Percentiles rank a stretch among this genome's conserved stretches.
Evolutionary conservation across 2,797 vertebrate genomes (phyloP).

Genomic region (Tokudaia muenninki): DNA sequence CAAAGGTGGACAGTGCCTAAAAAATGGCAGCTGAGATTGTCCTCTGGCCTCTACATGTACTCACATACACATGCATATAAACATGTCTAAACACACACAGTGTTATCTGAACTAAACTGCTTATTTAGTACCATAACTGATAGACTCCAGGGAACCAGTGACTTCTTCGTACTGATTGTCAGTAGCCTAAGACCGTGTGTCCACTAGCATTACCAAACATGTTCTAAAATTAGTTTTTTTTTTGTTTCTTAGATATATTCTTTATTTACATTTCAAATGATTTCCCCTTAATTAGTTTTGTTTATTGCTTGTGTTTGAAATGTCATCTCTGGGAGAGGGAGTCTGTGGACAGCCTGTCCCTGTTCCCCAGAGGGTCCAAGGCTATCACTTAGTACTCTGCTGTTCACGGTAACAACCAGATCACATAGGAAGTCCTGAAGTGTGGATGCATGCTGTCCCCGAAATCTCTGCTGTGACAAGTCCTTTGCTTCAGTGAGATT

Average conservation of each 20-base stretch:
- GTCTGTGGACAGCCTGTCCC: background rate
- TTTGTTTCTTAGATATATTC: too few relatives aligned
- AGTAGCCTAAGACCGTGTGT: background rate
- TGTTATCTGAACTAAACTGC: background rate
- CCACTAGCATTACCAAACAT: background rate
- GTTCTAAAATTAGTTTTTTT: background rate
- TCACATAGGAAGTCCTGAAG: background rate
- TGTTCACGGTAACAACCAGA: background rate
- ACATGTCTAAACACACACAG: background rate
- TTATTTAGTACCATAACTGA: rapidly evolving
- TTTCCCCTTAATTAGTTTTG: background rate
- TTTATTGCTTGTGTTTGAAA: background rate
- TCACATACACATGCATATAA: background rate
- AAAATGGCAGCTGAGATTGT: background rate
- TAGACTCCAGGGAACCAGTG: rapidly evolving
- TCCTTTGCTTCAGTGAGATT: background rate
- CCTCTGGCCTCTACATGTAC: background rate
- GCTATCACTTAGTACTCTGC: background rate
- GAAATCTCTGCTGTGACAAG: background rate
- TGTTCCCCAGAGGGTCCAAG: background rate
- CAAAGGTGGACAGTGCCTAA: background rate
- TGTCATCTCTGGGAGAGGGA: background rate
- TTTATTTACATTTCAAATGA: too few relatives aligned
- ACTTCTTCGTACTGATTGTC: background rate
- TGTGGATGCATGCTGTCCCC: background rate